Base-by-base conservation (phyloP, 2,797 vertebrate genomes). In the Bovichtus variegatus region DNA sequence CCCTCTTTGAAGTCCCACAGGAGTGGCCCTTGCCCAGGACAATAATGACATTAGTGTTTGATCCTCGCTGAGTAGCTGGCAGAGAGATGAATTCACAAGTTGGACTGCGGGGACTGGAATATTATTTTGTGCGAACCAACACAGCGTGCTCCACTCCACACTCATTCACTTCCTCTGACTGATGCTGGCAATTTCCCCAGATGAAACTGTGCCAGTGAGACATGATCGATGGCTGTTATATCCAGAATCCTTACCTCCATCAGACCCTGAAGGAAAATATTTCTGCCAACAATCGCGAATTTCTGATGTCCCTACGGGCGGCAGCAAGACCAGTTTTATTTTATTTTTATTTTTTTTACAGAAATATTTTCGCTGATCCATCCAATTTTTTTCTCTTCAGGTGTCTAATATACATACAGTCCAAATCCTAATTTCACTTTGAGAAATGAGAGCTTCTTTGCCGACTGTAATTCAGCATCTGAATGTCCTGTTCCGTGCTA, bases 41-140 rank as follows among this genome's bases (percentile, higher is more conserved):
- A 91, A 89, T 91, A 92, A 95, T 94, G 92, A 94, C 89, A 94
- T 95, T 94, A 93, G 85, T 65, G 92, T 89, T 90, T 91, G 92
- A 94, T 93, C 90, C 86, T 86, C 63, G 55, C 88, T 41, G 86
- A 92, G 90, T 79, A 77, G 85, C 91, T 77, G 59, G 87, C 90
- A 91, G 90, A 88, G 89, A 92, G 91, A 93, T 91, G 85, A 88
- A 93, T 93, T 93, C 87, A 63, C 71, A 81, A 82, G 80, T 74
- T 78, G 86, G 87, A 90, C 85, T 82, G 87, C 63, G 12, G 80
- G 81, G 88, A 92, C 81, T 65, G 88, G 83, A 74, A 90, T 92
- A 94, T 91, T 89, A 94, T 93, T 95, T 91, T 86, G 81, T 87
- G 89, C 70, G 85, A 85, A 85, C 84, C 79, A 87, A 88, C 92